These are phyloP conservation scores for Crambe crambe DNA, from an alignment of 37 sponge, comb jelly and placozoan species.

Conservation along the genomic window DNA sequence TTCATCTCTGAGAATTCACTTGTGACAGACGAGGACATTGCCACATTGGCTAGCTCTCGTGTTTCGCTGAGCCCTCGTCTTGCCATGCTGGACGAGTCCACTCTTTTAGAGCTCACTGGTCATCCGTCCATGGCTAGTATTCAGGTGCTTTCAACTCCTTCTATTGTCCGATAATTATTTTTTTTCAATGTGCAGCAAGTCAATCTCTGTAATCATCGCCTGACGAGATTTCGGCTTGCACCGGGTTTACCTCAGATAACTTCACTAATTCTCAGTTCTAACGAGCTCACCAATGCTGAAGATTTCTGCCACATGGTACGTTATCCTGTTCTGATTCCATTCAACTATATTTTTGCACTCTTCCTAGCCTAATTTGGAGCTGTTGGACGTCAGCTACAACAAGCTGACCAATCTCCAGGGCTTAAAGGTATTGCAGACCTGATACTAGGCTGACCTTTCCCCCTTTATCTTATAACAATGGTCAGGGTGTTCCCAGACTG, in stretches of 20 bases:
- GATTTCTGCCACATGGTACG: slow-evolving; percentile 69
- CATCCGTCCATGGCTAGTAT: not conserved
- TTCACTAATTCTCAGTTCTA: slow-evolving; percentile 55
- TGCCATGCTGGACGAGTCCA: slow-evolving; percentile 50
- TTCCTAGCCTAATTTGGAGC: slow-evolving; percentile 58
- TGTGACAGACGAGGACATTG: too few relatives aligned
- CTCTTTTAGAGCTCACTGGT: slow-evolving; percentile 11
- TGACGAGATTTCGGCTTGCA: slow-evolving; percentile 61
- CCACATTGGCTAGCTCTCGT: not conserved
- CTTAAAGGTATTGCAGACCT: slow-evolving; percentile 46
- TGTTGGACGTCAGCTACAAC: slow-evolving; percentile 81
- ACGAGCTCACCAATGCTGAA: slow-evolving; percentile 59
- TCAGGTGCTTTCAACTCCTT: slow-evolving; percentile 9
- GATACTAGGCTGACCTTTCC: not conserved
- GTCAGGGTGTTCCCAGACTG: slow-evolving; percentile 70
- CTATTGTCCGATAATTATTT: not conserved
- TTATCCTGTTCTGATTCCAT: not conserved
- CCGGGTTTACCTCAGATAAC: slow-evolving; percentile 45
- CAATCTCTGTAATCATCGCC: slow-evolving; percentile 60
- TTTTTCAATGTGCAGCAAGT: slow-evolving; percentile 17
- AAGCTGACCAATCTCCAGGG: slow-evolving; percentile 74
- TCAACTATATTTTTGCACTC: not conserved
- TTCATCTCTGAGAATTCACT: too few relatives aligned
- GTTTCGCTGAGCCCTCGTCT: not conserved
- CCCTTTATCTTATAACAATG: not conserved